These are phyloP conservation scores for Nasonia oneida DNA, from an alignment of 2,888 invertebrate species.

Conservation along the genomic window DNA sequence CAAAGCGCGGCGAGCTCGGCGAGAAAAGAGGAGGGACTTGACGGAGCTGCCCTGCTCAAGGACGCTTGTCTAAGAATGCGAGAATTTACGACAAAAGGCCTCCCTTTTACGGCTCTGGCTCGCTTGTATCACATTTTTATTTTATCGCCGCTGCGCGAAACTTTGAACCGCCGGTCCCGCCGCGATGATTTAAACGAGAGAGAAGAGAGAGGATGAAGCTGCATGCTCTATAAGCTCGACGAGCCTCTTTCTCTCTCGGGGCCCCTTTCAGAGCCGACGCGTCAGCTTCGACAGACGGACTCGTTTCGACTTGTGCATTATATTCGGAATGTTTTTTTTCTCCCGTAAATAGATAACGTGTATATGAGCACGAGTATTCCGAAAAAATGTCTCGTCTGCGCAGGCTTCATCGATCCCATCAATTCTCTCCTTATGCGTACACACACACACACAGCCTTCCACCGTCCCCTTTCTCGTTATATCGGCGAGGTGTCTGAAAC, in stretches of 20 bases:
- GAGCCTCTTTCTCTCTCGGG: neutral
- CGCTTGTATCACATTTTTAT: slow-evolving; percentile 60
- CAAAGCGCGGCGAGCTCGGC: slow-evolving; percentile 17
- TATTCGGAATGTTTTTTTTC: neutral
- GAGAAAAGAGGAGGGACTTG: neutral
- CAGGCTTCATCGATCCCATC: slow-evolving; percentile 44
- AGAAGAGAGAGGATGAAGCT: neutral
- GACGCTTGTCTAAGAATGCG: slow-evolving; percentile 59
- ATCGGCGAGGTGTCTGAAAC: slow-evolving; percentile 62
- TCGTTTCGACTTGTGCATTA: neutral
- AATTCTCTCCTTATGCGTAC: slow-evolving; percentile 42
- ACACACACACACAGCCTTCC: neutral
- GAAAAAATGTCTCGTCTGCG: neutral
- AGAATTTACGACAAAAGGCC: slow-evolving; percentile 64
- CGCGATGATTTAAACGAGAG: slow-evolving; percentile 59
- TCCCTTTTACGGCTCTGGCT: slow-evolving; percentile 44
- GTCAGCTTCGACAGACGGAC: neutral
- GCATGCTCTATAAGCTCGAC: slow-evolving; percentile 20
- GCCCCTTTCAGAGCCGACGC: neutral
- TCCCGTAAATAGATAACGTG: neutral
- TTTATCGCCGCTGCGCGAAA: slow-evolving; percentile 58
- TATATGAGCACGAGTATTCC: neutral
- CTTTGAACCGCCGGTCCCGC: slow-evolving; percentile 57
- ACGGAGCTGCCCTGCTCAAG: slow-evolving; percentile 31
- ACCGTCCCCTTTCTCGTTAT: slow-evolving; percentile 58